A percentile compares a stretch with the other conserved stretches of the same genome.
phyloP scores from a whole-genome alignment of 2,888 invertebrate species.

The Caenorhabditis parvicauda region DNA sequence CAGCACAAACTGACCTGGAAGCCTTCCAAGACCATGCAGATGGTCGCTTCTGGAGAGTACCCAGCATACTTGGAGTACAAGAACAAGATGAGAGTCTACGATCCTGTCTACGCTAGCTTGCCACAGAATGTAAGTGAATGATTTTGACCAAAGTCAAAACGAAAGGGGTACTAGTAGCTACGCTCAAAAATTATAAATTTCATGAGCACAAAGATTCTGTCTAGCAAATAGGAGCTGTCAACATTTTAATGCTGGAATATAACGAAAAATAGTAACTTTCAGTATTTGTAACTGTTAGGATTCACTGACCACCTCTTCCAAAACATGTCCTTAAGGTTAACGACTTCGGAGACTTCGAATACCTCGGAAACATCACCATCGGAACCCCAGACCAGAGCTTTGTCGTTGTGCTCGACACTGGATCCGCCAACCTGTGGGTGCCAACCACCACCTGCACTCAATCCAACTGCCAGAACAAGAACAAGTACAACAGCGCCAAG shows the following conservation, averaged over 20 bases:
- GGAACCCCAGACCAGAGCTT: conserved; percentile 43
- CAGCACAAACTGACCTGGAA: conserved; percentile 39
- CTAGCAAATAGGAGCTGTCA: too few relatives aligned
- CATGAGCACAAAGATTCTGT: too few relatives aligned
- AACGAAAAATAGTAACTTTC: too few relatives aligned
- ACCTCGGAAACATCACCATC: conserved; percentile 64
- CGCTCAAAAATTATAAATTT: too few relatives aligned
- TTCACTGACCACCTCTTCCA: too few relatives aligned
- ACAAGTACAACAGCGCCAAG: conserved; percentile 85
- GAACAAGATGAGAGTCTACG: conserved; percentile 18
- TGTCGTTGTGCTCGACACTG: conserved; percentile 50
- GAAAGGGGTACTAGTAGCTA: too few relatives aligned
- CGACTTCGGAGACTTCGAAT: conserved; percentile 30
- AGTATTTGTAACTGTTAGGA: too few relatives aligned
- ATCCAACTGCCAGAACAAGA: conserved; percentile 28
- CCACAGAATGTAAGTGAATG: conserved; percentile 23
- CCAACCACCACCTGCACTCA: conserved; percentile 38
- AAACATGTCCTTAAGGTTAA: too few relatives aligned
- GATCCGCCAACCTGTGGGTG: conserved; percentile 50
- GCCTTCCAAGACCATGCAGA: conserved; percentile 29
- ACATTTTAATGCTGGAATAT: too few relatives aligned
- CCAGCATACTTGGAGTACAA: conserved; percentile 32
- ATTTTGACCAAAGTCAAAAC: background rate
- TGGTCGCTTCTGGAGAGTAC: conserved; percentile 36
- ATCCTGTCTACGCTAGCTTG: conserved; percentile 23